A percentile compares a stretch with the other conserved stretches of the same genome.
Evolutionary conservation across 2,888 invertebrate genomes (phyloP).

Genomic region (Thymelicus lineola): DNA sequence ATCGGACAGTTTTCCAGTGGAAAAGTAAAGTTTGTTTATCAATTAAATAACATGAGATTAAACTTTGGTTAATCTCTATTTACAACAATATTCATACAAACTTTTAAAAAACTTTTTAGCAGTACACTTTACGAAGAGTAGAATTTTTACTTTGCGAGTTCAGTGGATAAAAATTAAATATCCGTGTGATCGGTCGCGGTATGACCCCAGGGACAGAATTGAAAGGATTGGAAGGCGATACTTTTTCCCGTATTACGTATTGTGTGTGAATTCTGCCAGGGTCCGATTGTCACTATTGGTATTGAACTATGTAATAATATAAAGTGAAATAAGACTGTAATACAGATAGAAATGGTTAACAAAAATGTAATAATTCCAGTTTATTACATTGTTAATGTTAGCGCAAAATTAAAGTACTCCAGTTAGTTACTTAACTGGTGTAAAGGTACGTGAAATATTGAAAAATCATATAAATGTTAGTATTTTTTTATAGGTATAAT

Average conservation of each 20-base stretch:
- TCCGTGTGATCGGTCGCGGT: not conserved
- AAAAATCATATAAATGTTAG: no score
- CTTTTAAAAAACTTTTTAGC: not conserved
- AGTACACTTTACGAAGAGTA: conserved; percentile 2
- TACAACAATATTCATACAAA: no score
- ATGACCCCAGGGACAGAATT: not conserved
- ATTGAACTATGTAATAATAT: conserved; percentile 1
- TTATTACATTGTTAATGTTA: no score
- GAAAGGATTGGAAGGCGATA: conserved; percentile 29
- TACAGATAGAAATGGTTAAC: not conserved
- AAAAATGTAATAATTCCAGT: no score
- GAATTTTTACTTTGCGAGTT: conserved; percentile 22
- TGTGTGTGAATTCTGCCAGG: conserved; percentile 7
- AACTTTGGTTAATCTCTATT: no score
- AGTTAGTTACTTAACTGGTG: not conserved
- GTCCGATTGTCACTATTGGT: not conserved
- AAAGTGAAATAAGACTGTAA: not conserved
- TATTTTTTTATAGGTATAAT: no score
- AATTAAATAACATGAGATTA: no score
- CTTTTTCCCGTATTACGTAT: conserved; percentile 11
- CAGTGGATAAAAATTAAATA: conserved; percentile 7
- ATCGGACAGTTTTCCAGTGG: no score
- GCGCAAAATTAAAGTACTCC: no score
- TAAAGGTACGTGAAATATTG: no score
- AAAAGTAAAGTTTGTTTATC: no score